phyloP scores from a whole-genome alignment of 2,888 invertebrate species.

The Barypeithes pellucidus region DNA sequence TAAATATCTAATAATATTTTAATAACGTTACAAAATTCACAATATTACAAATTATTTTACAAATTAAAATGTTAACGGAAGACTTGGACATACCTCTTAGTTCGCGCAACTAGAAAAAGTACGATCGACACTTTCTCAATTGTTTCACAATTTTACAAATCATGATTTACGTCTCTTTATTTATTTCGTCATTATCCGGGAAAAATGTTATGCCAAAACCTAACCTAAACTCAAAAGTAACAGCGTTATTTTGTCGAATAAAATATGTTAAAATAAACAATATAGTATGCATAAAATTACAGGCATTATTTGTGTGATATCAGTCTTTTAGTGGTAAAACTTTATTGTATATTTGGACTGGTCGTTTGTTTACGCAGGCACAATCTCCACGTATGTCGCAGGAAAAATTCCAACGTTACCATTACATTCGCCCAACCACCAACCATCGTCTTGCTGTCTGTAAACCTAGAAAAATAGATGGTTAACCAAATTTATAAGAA shows the following conservation, averaged over 20 bases:
- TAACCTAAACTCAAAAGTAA: background rate
- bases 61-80: conserved; percentile 24
- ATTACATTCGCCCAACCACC: conserved; percentile 94
- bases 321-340: conserved; percentile 37
- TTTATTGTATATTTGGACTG: conserved; percentile 12
- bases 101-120: background rate
- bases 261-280: conserved; percentile 12
- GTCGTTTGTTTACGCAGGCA: conserved; percentile 63
- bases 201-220: background rate
- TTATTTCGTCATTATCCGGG: no score
- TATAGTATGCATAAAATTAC: conserved; percentile 8
- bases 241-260: background rate
- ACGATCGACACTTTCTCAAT: background rate
- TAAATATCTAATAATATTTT: conserved; percentile 16
- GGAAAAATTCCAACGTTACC: conserved; percentile 93
- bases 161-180: no score
- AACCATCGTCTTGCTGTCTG: conserved; percentile 93
- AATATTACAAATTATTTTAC: conserved; percentile 15
- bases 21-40: conserved; percentile 24
- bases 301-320: conserved; percentile 26
- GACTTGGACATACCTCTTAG: background rate
- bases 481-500: background rate
- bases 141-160: background rate
- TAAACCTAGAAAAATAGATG: conserved; percentile 81
- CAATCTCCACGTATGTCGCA: conserved; percentile 93